These are phyloP conservation scores for Percina caprodes DNA, from an alignment of 2,113 vertebrate species.

Conservation along the genomic window DNA sequence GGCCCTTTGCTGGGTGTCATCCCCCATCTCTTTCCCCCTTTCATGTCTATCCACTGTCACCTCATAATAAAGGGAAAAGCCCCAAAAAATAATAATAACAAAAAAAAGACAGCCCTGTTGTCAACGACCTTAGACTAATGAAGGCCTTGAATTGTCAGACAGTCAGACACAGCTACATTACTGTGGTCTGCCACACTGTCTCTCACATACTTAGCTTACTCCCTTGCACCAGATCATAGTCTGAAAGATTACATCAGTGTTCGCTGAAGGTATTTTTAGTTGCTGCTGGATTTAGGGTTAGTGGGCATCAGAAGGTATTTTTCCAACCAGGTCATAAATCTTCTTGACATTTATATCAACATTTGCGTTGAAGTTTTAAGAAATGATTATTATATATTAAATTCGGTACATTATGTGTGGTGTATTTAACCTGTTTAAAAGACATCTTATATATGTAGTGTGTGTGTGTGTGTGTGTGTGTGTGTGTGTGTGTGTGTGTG, in stretches of 20 bases:
- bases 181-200: conserved; percentile 74
- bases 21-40: too few relatives aligned
- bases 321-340: conserved; percentile 50
- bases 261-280: conserved; percentile 71
- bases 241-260: conserved; percentile 72
- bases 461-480: too few relatives aligned
- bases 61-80: too few relatives aligned
- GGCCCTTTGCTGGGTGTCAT: too few relatives aligned
- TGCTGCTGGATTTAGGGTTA: conserved; percentile 37
- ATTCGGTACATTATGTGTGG: conserved; percentile 13
- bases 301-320: conserved; percentile 66
- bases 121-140: conserved; percentile 49
- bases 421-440: conserved; percentile 33
- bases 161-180: conserved; percentile 66
- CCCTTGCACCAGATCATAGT: conserved; percentile 35
- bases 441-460: too few relatives aligned
- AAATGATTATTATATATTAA: conserved; percentile 31
- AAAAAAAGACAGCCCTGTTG: not conserved
- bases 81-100: too few relatives aligned
- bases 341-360: conserved; percentile 43
- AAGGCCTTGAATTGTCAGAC: conserved; percentile 64
- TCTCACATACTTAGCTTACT: conserved; percentile 61
- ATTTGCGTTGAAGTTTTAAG: conserved; percentile 49
- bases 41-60: too few relatives aligned
- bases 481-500: too few relatives aligned